Evolutionary conservation across 2,113 vertebrate species (phyloP), one percentile per base, ranked within the genome.

Genomic region (Bubo blakistoni): DNA sequence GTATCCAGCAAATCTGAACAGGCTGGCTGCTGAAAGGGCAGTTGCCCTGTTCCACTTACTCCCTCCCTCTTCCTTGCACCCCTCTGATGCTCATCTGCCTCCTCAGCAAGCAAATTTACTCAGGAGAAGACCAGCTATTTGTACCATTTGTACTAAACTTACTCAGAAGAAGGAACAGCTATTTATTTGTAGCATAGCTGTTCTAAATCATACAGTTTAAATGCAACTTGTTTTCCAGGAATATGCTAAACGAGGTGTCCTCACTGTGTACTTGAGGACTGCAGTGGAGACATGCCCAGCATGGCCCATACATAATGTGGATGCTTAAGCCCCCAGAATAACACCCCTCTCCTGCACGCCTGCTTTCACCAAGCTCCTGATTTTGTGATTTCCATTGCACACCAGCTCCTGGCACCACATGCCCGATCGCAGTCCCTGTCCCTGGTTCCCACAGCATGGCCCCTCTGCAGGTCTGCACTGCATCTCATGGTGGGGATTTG

Each of bases 371-470:
- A 54, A 34, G 51, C 26, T 44, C 18, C 34, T 29, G 36, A 51
- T 10, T 19, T 76, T 32, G 46, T 22, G 44, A 58, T 46, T 66
- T 49, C 34, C 13, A 1, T 4, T 40, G 46, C 38, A 34, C 22
- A 47, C 13, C 29, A 55, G 20, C 4, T 46, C 29, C 46, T 55
- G 34, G 12, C 19, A 52, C 34, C 13, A 11, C 40, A 13, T n/a
- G 21, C 7, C 21, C 0, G 0, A 22, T 2, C 2, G 7, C 36
- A 42, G 6, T 5, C 24, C 14, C 62, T n/a, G 13, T 36, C 8
- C 44, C 19, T 32, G 16, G 10, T n/a, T 36, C 40, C 61, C 44
- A 46, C 29, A 51, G 42, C 8, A 1, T 38, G 62, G 24, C 12
- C 21, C 4, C 47, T 69, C 54, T 66, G 38, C 46, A 49, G 40